phyloP scores from a whole-genome alignment of 2,888 invertebrate species.

The Lasioglossum lativentre region DNA sequence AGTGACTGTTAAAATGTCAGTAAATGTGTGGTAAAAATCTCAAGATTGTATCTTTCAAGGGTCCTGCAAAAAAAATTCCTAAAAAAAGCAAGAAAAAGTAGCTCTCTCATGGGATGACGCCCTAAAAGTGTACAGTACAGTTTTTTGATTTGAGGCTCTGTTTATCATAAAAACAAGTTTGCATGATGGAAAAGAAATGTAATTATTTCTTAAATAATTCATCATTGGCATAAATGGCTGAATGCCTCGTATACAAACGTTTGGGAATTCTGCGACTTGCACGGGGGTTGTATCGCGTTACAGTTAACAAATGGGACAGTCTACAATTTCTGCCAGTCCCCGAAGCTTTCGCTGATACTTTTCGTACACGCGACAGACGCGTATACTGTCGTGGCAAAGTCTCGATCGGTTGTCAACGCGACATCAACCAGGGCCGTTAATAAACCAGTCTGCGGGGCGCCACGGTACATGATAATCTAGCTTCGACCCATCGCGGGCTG shows the following conservation, averaged over 20 bases:
- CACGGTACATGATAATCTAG: slow-evolving; percentile 35
- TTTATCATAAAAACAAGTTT: too few relatives aligned
- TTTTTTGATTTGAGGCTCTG: too few relatives aligned
- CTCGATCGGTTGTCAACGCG: slow-evolving; percentile 54
- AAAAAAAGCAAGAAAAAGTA: too few relatives aligned
- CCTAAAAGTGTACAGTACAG: too few relatives aligned
- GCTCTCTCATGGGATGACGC: too few relatives aligned
- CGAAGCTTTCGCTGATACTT: background rate
- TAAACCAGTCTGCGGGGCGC: slow-evolving; percentile 36
- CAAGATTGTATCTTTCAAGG: too few relatives aligned
- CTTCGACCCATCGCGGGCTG: slow-evolving; percentile 34
- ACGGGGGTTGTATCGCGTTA: background rate
- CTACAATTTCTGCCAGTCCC: background rate
- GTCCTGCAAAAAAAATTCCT: too few relatives aligned
- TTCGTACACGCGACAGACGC: background rate
- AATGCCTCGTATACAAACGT: background rate
- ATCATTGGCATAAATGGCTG: background rate
- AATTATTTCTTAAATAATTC: background rate
- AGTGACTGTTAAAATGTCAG: too few relatives aligned
- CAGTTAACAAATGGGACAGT: background rate
- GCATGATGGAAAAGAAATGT: too few relatives aligned
- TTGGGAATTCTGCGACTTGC: background rate
- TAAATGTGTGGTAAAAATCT: too few relatives aligned
- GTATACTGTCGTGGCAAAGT: slow-evolving; percentile 16
- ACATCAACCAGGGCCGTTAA: slow-evolving; percentile 45